Evolutionary conservation across 2,797 vertebrate genomes (phyloP), one percentile per base, ranked within the genome.

Genomic region (Aselliscus stoliczkanus): DNA sequence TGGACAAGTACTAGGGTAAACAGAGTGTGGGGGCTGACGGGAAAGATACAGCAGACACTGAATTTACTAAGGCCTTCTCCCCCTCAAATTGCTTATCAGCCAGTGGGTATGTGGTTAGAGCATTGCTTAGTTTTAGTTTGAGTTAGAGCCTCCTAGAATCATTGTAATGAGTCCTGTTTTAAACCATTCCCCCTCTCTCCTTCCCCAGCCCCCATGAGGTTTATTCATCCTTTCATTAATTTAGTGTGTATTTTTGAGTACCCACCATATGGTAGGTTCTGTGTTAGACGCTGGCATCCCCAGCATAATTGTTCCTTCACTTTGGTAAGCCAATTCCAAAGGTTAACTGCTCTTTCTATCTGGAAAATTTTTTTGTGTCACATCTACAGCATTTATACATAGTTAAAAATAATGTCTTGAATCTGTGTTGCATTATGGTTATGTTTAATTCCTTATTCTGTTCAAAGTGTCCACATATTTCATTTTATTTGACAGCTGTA

Each of bases 401-500:
- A 31, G 73, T 84, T 70, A 67, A 81, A 62, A 39, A 54, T 64
- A 64, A 17, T 65, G 27, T 64, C 90, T 92, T 69, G 4, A 81
- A 37, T 93, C 79, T 88, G 29, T 60, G 15, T 64, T 92, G 21
- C 27, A 18, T 73, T 88, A 13, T 21, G 4, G 13, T 75, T 65
- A n/a, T 70, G 52, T 60, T 31, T 20, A 60, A 12, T 37, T 42
- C 79, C 64, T 37, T 82, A 34, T 39, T 80, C 42, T 56, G 27
- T 67, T 82, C 62, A 76, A 82, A 69, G 23, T 34, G 20, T 18
- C 50, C 70, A 81, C 65, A n/a, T 73, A 52, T 85, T 95, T 88
- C n/a, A 69, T 39, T 94, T 83, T 62, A 90, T 77, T 92, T 94
- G 73, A 52, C 60, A 87, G 47, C 31, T 11, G 42, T 79, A 62